These are phyloP conservation scores for Pollenia griseotomentosa DNA, from an alignment of 2,888 invertebrate species.

Conservation along the genomic window DNA sequence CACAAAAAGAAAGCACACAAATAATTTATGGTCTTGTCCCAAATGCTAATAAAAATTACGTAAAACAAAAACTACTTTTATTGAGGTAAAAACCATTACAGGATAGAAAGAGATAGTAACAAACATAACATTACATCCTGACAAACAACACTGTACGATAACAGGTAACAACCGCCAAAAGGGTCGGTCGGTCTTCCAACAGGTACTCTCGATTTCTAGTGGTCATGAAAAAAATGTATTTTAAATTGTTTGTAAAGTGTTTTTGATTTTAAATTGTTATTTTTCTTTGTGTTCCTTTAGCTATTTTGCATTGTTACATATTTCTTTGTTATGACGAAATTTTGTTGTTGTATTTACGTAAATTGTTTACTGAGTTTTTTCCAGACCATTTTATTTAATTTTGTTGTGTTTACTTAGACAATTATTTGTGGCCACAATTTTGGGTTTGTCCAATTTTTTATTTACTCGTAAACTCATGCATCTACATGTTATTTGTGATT, in stretches of 20 bases:
- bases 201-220: constrained; percentile 17
- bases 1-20: constrained; percentile 10
- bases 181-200: neutral
- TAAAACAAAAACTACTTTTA: constrained; percentile 24
- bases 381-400: constrained; percentile 37
- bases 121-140: constrained; percentile 46
- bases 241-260: constrained; percentile 47
- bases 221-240: neutral
- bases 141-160: constrained; percentile 43
- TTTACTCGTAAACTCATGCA: neutral
- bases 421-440: constrained; percentile 18
- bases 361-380: neutral
- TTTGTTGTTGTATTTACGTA: constrained; percentile 5
- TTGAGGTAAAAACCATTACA: constrained; percentile 31
- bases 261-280: neutral
- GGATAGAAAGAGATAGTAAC: neutral
- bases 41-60: constrained; percentile 32
- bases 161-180: constrained; percentile 35
- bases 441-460: constrained; percentile 35
- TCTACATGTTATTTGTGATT: constrained; percentile 21
- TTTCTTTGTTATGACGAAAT: neutral
- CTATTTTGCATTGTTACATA: constrained; percentile 16
- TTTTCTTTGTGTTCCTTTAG: neutral
- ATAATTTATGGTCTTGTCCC: constrained; percentile 8
- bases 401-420: neutral